Evolutionary conservation across 2,888 invertebrate genomes (phyloP).

Genomic region (Marronus borbonicus): DNA sequence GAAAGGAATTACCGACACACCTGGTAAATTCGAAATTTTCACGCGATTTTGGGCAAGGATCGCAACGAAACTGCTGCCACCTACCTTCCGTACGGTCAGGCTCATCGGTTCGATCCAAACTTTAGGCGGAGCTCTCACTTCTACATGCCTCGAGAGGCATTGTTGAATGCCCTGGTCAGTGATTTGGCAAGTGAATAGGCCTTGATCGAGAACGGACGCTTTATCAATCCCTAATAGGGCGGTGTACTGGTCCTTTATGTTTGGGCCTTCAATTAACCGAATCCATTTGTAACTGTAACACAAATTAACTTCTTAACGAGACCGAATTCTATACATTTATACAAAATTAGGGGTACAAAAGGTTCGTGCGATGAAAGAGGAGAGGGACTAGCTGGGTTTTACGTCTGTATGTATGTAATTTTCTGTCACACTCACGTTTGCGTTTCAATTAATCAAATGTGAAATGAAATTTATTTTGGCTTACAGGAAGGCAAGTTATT

Average conservation of each 20-base stretch:
- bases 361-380: too few species aligned
- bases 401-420: background rate
- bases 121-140: constrained; percentile 77
- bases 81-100: constrained; percentile 80
- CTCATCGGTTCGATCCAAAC: constrained; percentile 81
- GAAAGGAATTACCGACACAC: too few species aligned
- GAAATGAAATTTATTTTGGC: too few species aligned
- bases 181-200: constrained; percentile 83
- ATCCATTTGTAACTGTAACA: constrained; percentile 79
- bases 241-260: constrained; percentile 75
- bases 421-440: too few species aligned
- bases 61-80: constrained; percentile 32
- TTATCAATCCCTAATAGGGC: constrained; percentile 82
- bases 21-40: constrained; percentile 28
- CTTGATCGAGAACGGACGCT: constrained; percentile 80
- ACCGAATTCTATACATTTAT: constrained; percentile 10
- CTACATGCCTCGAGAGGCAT: constrained; percentile 77
- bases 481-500: background rate
- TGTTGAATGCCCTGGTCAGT: constrained; percentile 80
- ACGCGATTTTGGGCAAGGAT: constrained; percentile 19
- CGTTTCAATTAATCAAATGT: too few species aligned
- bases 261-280: constrained; percentile 70
- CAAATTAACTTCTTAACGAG: constrained; percentile 40
- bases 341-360: constrained; percentile 2
- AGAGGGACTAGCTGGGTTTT: background rate